These are phyloP conservation scores for Pentalonia nigronervosa DNA, from an alignment of 1,140 invertebrate genomes.

Conservation along the genomic window DNA sequence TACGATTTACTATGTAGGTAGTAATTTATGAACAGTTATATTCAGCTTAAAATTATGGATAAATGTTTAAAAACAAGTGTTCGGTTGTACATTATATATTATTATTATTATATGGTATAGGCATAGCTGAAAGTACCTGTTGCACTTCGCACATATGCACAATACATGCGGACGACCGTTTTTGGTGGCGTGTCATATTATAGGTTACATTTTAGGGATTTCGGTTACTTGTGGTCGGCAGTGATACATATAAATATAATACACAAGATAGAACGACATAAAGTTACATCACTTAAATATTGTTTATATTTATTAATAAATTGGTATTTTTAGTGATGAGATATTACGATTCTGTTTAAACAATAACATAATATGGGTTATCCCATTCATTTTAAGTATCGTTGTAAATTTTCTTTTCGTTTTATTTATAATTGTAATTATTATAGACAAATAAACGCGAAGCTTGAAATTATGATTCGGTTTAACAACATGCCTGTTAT, in stretches of 20 bases:
- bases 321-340: not conserved
- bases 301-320: not conserved
- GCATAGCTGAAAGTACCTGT: not conserved
- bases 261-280: too few species aligned
- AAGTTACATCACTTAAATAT: not conserved
- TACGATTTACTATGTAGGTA: slow-evolving; percentile 17
- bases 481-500: too few species aligned
- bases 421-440: not conserved
- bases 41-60: slow-evolving; percentile 20
- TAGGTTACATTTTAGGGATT: not conserved
- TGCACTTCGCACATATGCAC: not conserved
- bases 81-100: not conserved
- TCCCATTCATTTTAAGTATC: not conserved
- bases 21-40: slow-evolving; percentile 36
- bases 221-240: not conserved
- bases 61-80: slow-evolving; percentile 36
- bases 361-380: not conserved
- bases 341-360: not conserved
- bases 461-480: not conserved
- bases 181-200: not conserved
- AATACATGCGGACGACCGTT: not conserved
- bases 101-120: not conserved
- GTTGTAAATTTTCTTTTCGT: not conserved
- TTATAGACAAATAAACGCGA: not conserved
- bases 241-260: too few species aligned